phyloP scores from a whole-genome alignment of 2,888 invertebrate genomes.

The Pterostichus niger region DNA sequence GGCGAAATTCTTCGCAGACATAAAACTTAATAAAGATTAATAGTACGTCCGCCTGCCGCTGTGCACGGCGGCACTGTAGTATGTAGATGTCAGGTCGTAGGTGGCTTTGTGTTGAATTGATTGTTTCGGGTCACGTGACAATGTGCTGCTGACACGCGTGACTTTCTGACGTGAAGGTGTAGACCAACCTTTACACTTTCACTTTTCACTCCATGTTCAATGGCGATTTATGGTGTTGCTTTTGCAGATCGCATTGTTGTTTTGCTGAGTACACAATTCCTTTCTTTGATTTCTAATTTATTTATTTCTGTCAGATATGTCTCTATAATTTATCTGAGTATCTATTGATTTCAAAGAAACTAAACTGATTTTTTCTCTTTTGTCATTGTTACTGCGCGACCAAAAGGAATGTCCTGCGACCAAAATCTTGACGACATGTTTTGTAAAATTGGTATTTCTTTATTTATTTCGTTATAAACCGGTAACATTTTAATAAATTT shows the following conservation, averaged over 20 bases:
- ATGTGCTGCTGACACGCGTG: slow-evolving; percentile 11
- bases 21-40: slow-evolving; percentile 67
- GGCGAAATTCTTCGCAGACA: slow-evolving; percentile 60
- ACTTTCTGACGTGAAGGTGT: slow-evolving; percentile 13
- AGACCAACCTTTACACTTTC: slow-evolving; percentile 40
- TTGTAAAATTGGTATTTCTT: too few relatives aligned
- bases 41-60: slow-evolving; percentile 47
- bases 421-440: too few relatives aligned
- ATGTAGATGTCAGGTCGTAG: slow-evolving; percentile 67
- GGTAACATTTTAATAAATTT: too few relatives aligned
- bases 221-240: slow-evolving; percentile 1
- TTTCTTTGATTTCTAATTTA: slow-evolving; percentile 32
- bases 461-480: too few relatives aligned
- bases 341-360: too few relatives aligned
- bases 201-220: slow-evolving; percentile 18
- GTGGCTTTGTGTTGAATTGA: slow-evolving; percentile 64
- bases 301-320: slow-evolving; percentile 25
- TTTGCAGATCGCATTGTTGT: slow-evolving; percentile 19
- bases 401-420: too few relatives aligned
- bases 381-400: too few relatives aligned
- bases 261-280: slow-evolving; percentile 15
- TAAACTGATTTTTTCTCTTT: too few relatives aligned
- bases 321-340: background rate
- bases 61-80: slow-evolving; percentile 39
- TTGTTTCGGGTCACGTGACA: slow-evolving; percentile 60